Evolutionary conservation across 1,140 invertebrate species (phyloP), one percentile per base, ranked within the genome.

Genomic region (Caerostris extrusa): DNA sequence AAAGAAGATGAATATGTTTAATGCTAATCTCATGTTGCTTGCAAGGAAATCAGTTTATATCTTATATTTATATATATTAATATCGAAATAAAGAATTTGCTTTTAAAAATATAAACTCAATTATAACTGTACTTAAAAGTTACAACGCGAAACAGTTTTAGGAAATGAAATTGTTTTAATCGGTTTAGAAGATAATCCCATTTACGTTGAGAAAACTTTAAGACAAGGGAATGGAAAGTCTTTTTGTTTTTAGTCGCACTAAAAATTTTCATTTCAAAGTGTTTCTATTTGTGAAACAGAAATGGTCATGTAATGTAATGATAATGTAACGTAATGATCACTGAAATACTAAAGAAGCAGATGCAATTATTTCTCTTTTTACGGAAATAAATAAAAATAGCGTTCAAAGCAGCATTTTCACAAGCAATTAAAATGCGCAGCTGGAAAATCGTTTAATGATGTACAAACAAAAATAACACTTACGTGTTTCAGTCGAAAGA

Each of bases 211-310:
- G 8, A 34, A 77, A 77, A 77, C 19, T 34, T 34, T 7, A 77
- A 53, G 10, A 69, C n/a, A 34, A 53, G 53, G 53, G 34, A 77
- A 5, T 53, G 53, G 71, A 77, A 77, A 77, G 3, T 12, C 53
- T 77, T 53, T 77, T 53, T 77, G 3, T 77, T 77, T 53, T 53
- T 34, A 34, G 50, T 50, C 34, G 61, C 61, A 12, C 14, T 77
- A 34, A 77, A 77, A 77, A 77, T 50, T 19, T n/a, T 77, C 50
- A 77, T 77, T 77, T 77, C 50, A 77, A 77, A 77, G 34, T 77
- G 34, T 77, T 77, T 50, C 50, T 77, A 77, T 53, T 12, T 77
- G 71, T 8, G 50, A 53, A 77, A 77, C 69, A 77, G 69, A 77
- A 77, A 34, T 34, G 71, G 53, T 34, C 0, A 34, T 34, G 34